Evolutionary conservation across 2,888 invertebrate species (phyloP).

Genomic region (Hypercompe scribonia): DNA sequence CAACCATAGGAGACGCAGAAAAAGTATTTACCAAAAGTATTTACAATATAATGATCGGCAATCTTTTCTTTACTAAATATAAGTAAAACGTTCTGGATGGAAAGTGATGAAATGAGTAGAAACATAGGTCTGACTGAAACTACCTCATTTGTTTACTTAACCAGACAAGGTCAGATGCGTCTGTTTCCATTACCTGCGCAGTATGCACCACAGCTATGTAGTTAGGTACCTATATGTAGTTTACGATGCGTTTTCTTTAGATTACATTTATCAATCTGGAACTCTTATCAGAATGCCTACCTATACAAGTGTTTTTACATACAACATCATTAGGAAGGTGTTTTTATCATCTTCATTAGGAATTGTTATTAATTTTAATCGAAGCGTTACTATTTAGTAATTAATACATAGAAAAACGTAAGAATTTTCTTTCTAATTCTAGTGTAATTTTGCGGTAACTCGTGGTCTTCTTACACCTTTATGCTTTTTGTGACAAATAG

Average conservation of each 20-base stretch:
- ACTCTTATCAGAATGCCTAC: conserved; percentile 22
- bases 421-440: not conserved
- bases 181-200: not conserved
- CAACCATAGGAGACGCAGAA: no score
- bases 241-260: conserved; percentile 14
- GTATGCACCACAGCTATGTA: not conserved
- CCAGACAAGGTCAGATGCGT: not conserved
- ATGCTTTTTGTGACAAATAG: not conserved
- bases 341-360: conserved; percentile 1
- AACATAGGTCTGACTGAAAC: not conserved
- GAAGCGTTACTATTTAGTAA: not conserved
- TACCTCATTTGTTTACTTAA: not conserved
- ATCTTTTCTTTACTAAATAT: not conserved
- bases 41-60: not conserved
- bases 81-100: not conserved
- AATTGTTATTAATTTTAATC: not conserved
- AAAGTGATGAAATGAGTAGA: not conserved
- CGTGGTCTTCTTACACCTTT: not conserved
- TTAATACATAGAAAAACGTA: not conserved
- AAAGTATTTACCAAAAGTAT: no score
- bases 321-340: conserved; percentile 4
- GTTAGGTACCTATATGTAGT: not conserved
- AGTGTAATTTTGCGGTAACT: not conserved
- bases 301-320: conserved; percentile 7
- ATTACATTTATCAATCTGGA: conserved; percentile 22